These are phyloP conservation scores for Morone chrysops DNA, from an alignment of 2,113 vertebrate species.

Conservation along the genomic window DNA sequence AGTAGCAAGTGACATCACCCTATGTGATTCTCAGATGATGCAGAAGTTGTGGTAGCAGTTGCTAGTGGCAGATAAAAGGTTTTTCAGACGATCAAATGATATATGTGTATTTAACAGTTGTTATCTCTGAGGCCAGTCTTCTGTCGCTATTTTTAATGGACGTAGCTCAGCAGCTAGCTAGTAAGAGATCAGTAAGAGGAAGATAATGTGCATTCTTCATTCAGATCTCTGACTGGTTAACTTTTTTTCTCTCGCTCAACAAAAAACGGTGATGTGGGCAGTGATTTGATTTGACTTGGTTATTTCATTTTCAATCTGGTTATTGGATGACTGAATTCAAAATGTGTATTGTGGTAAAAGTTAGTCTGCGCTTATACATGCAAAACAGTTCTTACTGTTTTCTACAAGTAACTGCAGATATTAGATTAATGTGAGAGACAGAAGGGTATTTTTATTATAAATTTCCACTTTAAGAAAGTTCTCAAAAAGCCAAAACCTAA, in stretches of 20 bases:
- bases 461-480: slow-evolving; percentile 14
- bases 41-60: background rate
- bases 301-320: background rate
- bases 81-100: background rate
- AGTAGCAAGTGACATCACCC: background rate
- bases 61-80: background rate
- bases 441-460: slow-evolving; percentile 26
- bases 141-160: background rate
- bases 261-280: background rate
- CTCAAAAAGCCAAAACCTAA: slow-evolving; percentile 11
- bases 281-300: background rate
- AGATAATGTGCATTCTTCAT: too few species aligned
- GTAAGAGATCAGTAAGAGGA: too few species aligned
- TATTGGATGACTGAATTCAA: background rate
- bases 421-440: background rate
- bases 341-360: slow-evolving; percentile 7
- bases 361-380: background rate
- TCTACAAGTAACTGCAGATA: background rate
- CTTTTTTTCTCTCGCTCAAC: too few species aligned
- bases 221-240: too few species aligned
- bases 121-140: background rate
- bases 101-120: background rate
- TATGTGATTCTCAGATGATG: background rate
- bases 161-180: background rate
- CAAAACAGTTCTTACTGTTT: background rate